A percentile compares a stretch with the other conserved stretches of the same genome.
Evolutionary conservation across 2,888 invertebrate species (phyloP).

Genomic region (Tuta absoluta): DNA sequence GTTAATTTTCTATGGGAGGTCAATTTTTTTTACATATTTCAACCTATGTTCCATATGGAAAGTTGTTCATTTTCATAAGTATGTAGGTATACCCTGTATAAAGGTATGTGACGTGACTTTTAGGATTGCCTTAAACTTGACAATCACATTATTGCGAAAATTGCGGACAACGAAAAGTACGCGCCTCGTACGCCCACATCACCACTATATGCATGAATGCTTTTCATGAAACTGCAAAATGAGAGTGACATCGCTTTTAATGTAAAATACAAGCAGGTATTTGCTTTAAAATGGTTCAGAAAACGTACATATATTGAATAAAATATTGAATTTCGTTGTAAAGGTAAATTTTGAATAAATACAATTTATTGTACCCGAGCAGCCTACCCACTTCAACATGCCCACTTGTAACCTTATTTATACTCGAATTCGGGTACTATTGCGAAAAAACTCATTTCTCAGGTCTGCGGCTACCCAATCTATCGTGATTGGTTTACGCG

Average conservation of each 20-base stretch:
- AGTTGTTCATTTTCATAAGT: too few species aligned
- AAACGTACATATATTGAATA: not conserved
- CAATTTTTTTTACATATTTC: too few species aligned
- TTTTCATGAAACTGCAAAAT: not conserved
- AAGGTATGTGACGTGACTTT: slow-evolving; percentile 1
- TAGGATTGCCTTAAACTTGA: slow-evolving; percentile 32
- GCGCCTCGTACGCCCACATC: not conserved
- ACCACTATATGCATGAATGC: not conserved
- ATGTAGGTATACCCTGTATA: too few species aligned
- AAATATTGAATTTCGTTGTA: not conserved
- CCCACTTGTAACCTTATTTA: not conserved
- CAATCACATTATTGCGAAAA: slow-evolving; percentile 8
- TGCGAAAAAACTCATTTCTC: slow-evolving; percentile 11
- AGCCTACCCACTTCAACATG: not conserved
- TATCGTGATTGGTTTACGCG: slow-evolving; percentile 13
- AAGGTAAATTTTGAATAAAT: not conserved
- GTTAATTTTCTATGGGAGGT: too few species aligned
- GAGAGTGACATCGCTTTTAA: slow-evolving; percentile 26
- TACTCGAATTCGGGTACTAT: not conserved
- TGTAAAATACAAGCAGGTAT: slow-evolving; percentile 17
- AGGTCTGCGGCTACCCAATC: slow-evolving; percentile 4
- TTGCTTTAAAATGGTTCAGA: not conserved
- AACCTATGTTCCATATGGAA: too few species aligned
- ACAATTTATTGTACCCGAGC: not conserved
- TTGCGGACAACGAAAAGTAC: not conserved